Percentiles rank a stretch among this genome's conserved stretches.
These are phyloP conservation scores for Echinops telfairi DNA, from an alignment of 2,113 vertebrate species.

Conservation along the genomic window DNA sequence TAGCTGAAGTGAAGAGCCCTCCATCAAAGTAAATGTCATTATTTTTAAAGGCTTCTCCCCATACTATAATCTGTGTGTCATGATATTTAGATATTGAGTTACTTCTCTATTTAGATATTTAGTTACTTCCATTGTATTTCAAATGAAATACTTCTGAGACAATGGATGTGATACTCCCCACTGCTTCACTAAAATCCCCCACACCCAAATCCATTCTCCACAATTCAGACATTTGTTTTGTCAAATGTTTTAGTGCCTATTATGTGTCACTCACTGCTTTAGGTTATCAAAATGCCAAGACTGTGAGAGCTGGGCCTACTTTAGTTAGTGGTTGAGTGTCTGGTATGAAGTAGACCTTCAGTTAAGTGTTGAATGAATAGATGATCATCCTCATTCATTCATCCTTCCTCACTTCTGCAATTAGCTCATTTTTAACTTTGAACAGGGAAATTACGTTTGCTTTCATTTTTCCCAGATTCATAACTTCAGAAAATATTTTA, in stretches of 20 bases:
- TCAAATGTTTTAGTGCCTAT: constrained; percentile 37
- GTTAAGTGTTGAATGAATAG: not conserved
- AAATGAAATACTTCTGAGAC: not conserved
- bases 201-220: constrained; percentile 24
- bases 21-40: not conserved
- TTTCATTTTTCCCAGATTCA: not conserved
- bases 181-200: constrained; percentile 11
- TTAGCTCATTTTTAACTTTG: not conserved
- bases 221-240: constrained; percentile 2
- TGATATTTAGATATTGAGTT: not conserved
- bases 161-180: not conserved
- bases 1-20: too few species aligned
- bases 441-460: constrained; percentile 23
- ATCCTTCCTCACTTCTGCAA: constrained; percentile 20
- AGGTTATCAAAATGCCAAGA: not conserved
- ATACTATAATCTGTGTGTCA: constrained; percentile 1
- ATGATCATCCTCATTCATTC: constrained; percentile 1
- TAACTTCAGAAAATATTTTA: constrained; percentile 1
- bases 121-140: not conserved
- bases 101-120: not conserved
- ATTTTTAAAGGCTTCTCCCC: constrained; percentile 18
- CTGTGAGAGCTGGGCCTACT: not conserved
- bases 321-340: not conserved
- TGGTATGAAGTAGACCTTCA: not conserved
- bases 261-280: not conserved